These are phyloP conservation scores for Piscicola geometra DNA, from an alignment of 2,888 invertebrate species.

Conservation along the genomic window DNA sequence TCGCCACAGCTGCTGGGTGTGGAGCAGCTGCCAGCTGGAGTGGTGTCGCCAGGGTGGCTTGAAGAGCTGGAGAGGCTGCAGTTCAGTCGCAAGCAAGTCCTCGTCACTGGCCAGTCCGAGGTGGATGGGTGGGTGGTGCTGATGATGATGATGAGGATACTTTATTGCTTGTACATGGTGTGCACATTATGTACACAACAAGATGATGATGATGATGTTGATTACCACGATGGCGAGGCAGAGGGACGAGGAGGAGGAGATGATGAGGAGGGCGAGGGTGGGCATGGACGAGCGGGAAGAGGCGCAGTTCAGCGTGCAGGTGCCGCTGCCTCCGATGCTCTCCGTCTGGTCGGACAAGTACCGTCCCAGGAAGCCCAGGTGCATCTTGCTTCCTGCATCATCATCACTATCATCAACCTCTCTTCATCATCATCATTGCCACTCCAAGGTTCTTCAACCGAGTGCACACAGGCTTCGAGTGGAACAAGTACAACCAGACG, in stretches of 20 bases:
- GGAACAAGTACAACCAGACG: constrained; percentile 99
- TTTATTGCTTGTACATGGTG: no score
- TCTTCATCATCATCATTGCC: background rate
- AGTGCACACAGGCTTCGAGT: constrained; percentile 82
- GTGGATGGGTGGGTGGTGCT: constrained; percentile 52
- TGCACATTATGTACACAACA: no score
- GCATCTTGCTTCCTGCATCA: no score
- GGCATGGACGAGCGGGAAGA: constrained; percentile 68
- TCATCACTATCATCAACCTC: no score
- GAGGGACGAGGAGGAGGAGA: constrained; percentile 64
- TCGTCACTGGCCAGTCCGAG: constrained; percentile 58
- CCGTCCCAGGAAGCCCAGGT: constrained; percentile 85
- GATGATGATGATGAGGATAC: no score
- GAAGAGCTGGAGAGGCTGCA: constrained; percentile 73
- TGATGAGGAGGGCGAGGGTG: constrained; percentile 75
- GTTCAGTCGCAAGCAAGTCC: constrained; percentile 66
- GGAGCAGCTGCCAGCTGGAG: constrained; percentile 69
- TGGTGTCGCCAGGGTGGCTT: constrained; percentile 70
- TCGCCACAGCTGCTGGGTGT: constrained; percentile 69
- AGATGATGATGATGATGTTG: no score
- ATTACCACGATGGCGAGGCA: no score
- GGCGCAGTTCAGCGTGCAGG: constrained; percentile 84
- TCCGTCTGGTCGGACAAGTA: constrained; percentile 97
- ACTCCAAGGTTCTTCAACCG: constrained; percentile 74
- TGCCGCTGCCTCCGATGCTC: constrained; percentile 68